Percentiles rank a stretch among this genome's conserved stretches.
phyloP scores from a whole-genome alignment of 2,797 vertebrate species.

The Corythornis leucogaster region DNA sequence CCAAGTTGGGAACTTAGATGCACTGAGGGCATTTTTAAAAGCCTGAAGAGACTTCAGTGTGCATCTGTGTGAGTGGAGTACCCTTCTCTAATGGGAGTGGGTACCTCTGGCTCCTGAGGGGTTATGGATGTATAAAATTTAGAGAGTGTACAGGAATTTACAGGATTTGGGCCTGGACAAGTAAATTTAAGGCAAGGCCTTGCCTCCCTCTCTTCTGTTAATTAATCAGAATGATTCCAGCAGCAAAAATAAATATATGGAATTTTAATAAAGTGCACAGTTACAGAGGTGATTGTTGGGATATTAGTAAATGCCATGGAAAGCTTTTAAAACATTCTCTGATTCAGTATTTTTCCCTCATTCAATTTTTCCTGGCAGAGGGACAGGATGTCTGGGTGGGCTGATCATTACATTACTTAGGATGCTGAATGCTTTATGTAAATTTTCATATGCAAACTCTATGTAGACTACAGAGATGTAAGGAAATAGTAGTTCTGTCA shows the following conservation, averaged over 20 bases:
- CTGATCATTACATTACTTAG: slow-evolving; percentile 5
- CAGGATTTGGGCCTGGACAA: not conserved
- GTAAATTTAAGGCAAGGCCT: not conserved
- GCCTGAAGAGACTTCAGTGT: not conserved
- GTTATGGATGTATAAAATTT: not conserved
- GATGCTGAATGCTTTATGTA: not conserved
- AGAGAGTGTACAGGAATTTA: not conserved
- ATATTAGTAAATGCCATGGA: not conserved
- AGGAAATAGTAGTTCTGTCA: slow-evolving; percentile 9
- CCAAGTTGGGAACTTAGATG: not conserved
- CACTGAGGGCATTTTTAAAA: not conserved
- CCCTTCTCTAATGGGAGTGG: fast-evolving
- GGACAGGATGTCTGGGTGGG: not conserved
- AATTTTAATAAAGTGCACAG: slow-evolving; percentile 38
- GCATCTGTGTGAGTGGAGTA: not conserved
- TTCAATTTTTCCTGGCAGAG: not conserved
- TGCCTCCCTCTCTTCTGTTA: not conserved
- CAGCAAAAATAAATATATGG: slow-evolving; percentile 13
- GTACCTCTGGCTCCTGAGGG: not conserved
- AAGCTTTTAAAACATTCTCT: slow-evolving; percentile 10
- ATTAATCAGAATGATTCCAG: not conserved
- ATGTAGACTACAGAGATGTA: not conserved
- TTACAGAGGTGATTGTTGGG: not conserved
- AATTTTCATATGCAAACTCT: not conserved
- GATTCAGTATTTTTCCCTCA: slow-evolving; percentile 1